Evolutionary conservation across 2,888 invertebrate genomes (phyloP), one percentile per base, ranked within the genome.

Genomic region (Mythimna vitellina): DNA sequence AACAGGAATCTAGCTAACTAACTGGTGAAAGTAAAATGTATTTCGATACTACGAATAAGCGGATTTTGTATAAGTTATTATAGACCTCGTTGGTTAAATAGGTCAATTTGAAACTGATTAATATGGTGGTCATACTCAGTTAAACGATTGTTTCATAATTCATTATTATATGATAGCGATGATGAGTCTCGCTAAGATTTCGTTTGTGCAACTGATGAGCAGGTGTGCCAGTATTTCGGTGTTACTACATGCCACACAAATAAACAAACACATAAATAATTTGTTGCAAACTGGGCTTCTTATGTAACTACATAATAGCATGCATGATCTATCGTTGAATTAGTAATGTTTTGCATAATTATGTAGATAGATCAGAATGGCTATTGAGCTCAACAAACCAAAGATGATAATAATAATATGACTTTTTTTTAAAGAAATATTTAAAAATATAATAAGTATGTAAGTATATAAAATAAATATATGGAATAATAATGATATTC

Each of bases 1-100:
- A 85, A 82, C 85, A 87, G 86, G 89, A 88, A 87, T 88, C 84
- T 81, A 82, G 83, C 67, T 81, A 86, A 87, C 85, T 80, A 82
- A 82, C 68, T 82, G 79, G 90, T 89, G 90, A 91, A 92, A 92
- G 91, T 90, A 88, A 78, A 87, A 79, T 80, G 57, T 76, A 56
- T 80, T 81, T 70, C 64, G 66, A 80, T 80, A n/a, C n/a, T n/a
- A n/a, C n/a, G n/a, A 71, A 65, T 81, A 73, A 65, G 61, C 72
- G 67, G 71, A 84, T 84, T 73, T 71, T 73, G 69, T 83, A 17
- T 54, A 42, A 35, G 58, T 84, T 84, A 70, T 83, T 63, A 73
- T 78, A 86, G 78, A 86, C 86, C 84, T 86, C 81, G 73, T 54
- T 73, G 76, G 63, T 79, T 83, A 78, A 83, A 86, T 89, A 80